Base-by-base conservation (phyloP, 2,797 vertebrate genomes). In the Peromyscus nudipes region DNA sequence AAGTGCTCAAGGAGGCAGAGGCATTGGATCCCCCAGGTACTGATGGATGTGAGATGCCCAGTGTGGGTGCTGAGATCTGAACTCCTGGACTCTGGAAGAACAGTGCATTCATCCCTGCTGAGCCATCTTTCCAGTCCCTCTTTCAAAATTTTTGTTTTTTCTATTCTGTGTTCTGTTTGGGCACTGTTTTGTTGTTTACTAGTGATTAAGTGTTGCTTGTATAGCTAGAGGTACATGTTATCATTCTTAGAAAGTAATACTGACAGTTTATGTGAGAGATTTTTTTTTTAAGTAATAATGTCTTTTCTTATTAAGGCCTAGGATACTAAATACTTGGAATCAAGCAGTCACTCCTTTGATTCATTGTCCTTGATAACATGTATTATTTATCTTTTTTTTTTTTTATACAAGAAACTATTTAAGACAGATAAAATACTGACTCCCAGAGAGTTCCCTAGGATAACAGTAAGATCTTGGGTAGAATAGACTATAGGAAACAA, bases 301-400 rank as follows among this genome's bases (percentile, higher is more conserved):
- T 46, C 57, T 94, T 93, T 91, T 96, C 80, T 92, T 7, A 77
- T 90, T 95, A 92, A 92, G 96, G 49, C 16, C 67, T 91, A 67
- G 34, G 23, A 79, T 43, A 76, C 69, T 49, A 80, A 90, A 89
- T 87, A 55, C 65, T 93, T 89, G 37, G 49, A 91, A 88, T 86
- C 79, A 89, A 94, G 71, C 16, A 90, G 40, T 88, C 52, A 92
- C 27, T 93, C 29, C 23, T 95, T 97, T 96, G 40, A 88, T 37
- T 37, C 25, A 71, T 83, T 92, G 80, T 80, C 43, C 43, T 69
- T 88, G 85, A 79, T 89, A 82, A 89, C 60, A 37, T 79, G 29
- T 89, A 69, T 85, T 88, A 88, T 86, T 94, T 93, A 91, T 90
- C 27, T 96, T 34, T 60, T 52, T 52, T 79, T n/a, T 57, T 46